phyloP scores from a whole-genome alignment of 2,888 invertebrate genomes.

The Drosophila testacea region DNA sequence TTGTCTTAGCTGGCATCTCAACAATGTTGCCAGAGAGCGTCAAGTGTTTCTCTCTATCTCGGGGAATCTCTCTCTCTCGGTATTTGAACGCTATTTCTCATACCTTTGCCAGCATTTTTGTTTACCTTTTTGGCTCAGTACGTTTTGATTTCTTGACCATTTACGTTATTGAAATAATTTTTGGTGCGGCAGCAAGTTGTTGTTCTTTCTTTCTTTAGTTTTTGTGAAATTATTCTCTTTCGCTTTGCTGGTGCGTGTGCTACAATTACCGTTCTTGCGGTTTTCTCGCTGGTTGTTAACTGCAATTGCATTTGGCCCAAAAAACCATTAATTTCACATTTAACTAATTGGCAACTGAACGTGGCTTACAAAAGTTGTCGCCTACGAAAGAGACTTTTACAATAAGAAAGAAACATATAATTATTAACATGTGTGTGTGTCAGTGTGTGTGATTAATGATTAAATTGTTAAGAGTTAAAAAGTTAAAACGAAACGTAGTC shows the following conservation, averaged over 20 bases:
- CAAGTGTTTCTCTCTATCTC: not conserved
- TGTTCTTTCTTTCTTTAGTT: slow-evolving; percentile 11
- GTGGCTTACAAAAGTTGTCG: slow-evolving; percentile 38
- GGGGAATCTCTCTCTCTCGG: slow-evolving; percentile 6
- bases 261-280: slow-evolving; percentile 72
- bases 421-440: slow-evolving; percentile 24
- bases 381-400: slow-evolving; percentile 7
- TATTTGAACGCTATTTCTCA: slow-evolving; percentile 35
- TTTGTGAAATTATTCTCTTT: slow-evolving; percentile 12
- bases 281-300: slow-evolving; percentile 38
- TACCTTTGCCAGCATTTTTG: slow-evolving; percentile 77
- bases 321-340: slow-evolving; percentile 10
- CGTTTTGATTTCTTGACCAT: slow-evolving; percentile 80
- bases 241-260: slow-evolving; percentile 60
- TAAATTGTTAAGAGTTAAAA: slow-evolving; percentile 45
- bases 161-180: slow-evolving; percentile 75
- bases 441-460: slow-evolving; percentile 66
- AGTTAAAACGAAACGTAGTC: slow-evolving; percentile 52
- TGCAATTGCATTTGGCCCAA: slow-evolving; percentile 66
- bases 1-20: slow-evolving; percentile 64
- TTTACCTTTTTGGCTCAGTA: slow-evolving; percentile 78
- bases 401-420: slow-evolving; percentile 34
- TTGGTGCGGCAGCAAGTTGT: slow-evolving; percentile 49
- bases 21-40: slow-evolving; percentile 61
- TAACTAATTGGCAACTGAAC: slow-evolving; percentile 42